Conservation (phyloP, 1,140 invertebrate species). For the Druon quercuslanigerum region DNA sequence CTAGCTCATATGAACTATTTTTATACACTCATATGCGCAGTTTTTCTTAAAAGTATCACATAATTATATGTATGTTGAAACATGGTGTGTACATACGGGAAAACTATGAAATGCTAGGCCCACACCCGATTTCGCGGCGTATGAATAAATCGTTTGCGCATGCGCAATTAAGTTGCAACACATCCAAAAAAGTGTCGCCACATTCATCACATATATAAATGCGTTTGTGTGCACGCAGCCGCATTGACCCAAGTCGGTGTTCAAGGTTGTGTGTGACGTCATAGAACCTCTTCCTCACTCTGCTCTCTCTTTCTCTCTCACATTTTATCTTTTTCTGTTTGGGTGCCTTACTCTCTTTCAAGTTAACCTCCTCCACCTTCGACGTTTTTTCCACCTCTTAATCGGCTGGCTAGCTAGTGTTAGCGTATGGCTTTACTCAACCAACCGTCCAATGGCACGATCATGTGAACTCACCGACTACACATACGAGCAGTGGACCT, state of each 20-base stretch:
- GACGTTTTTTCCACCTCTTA: background rate
- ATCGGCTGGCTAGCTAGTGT: background rate
- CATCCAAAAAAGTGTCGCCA: background rate
- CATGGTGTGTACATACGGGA: too few species aligned
- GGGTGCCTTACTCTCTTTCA: constrained; percentile 20
- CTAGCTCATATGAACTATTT: too few species aligned
- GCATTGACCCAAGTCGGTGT: constrained; percentile 72
- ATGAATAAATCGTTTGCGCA: background rate
- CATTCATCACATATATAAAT: constrained; percentile 11
- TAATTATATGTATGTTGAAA: too few species aligned
- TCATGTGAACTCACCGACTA: too few species aligned
- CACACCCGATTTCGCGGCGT: too few species aligned
- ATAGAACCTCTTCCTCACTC: constrained; percentile 56
- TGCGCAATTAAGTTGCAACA: background rate
- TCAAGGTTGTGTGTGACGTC: constrained; percentile 73
- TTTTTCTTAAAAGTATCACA: too few species aligned
- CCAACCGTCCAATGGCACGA: too few species aligned
- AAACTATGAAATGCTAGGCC: too few species aligned
- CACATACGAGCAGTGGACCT: too few species aligned
- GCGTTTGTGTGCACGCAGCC: constrained; percentile 58
- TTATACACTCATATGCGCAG: too few species aligned
- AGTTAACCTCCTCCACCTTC: background rate
- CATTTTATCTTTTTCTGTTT: constrained; percentile 15
- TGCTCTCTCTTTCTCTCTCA: background rate
- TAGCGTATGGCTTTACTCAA: background rate